Percentiles rank a stretch among this genome's conserved stretches.
Evolutionary conservation across 2,888 invertebrate genomes (phyloP).

Genomic region (Anthrax anthrax): DNA sequence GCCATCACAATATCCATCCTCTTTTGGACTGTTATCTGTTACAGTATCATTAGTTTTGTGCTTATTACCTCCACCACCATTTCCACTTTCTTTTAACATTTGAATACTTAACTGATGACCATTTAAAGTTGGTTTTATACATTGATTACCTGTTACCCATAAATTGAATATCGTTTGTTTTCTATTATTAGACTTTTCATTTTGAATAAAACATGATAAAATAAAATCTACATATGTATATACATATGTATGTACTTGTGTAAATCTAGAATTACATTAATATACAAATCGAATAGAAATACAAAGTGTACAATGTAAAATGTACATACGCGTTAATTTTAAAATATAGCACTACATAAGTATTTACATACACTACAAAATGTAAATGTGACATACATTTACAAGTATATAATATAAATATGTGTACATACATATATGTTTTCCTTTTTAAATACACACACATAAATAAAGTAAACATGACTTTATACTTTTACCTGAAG

Average conservation of each 20-base stretch:
- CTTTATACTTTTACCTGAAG: conserved; percentile 3
- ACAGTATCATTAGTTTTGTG: not conserved
- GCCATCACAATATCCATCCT: conserved; percentile 20
- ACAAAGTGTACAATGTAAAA: too few relatives aligned
- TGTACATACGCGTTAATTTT: too few relatives aligned
- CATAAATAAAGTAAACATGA: too few relatives aligned
- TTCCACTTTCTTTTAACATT: not conserved
- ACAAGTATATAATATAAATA: not conserved
- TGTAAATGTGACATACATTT: too few relatives aligned
- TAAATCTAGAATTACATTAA: not conserved
- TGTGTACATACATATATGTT: not conserved
- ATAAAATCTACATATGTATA: not conserved
- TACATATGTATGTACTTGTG: not conserved
- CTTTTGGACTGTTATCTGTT: conserved; percentile 6
- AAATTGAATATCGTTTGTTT: conserved; percentile 25
- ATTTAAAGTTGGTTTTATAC: conserved; percentile 11
- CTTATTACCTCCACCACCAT: conserved; percentile 3
- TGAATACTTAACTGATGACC: not conserved
- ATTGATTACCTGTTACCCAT: conserved; percentile 10
- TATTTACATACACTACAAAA: too few relatives aligned
- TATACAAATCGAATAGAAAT: too few relatives aligned
- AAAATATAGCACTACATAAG: too few relatives aligned
- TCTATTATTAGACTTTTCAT: conserved; percentile 23
- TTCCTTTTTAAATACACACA: too few relatives aligned
- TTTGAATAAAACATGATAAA: too few relatives aligned